Evolutionary conservation across 2,113 vertebrate species (phyloP).

Genomic region (Manacus vitellinus): DNA sequence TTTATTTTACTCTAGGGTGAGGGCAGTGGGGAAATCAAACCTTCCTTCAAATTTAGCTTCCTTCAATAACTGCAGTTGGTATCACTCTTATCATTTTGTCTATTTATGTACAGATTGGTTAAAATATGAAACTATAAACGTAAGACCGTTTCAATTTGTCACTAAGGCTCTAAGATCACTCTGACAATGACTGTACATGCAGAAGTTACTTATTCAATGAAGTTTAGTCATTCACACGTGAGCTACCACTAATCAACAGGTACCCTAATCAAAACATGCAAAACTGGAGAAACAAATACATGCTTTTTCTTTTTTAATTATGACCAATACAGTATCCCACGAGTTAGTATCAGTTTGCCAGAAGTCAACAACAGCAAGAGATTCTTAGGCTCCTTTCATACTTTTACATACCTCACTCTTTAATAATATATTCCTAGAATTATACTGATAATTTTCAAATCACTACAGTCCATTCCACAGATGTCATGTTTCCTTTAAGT

Average conservation of each 20-base stretch:
- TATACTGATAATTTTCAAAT: background rate
- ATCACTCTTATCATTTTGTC: background rate
- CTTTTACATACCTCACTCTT: background rate
- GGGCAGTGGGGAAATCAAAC: background rate
- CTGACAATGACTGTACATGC: background rate
- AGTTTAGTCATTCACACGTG: background rate
- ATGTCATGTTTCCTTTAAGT: background rate
- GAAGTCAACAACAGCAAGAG: background rate
- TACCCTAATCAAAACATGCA: background rate
- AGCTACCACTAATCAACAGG: background rate
- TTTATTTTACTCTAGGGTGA: background rate
- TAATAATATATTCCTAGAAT: background rate
- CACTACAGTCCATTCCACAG: background rate
- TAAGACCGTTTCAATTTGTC: background rate
- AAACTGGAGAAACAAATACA: background rate
- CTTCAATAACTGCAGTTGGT: background rate
- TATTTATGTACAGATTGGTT: background rate
- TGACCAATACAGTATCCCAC: background rate
- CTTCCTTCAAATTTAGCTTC: background rate
- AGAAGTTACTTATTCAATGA: background rate
- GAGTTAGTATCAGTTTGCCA: background rate
- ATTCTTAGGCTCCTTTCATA: background rate
- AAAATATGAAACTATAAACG: background rate
- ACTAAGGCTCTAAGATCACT: background rate
- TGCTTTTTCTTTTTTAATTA: background rate